Evolutionary conservation across 2,113 vertebrate genomes (phyloP).

Genomic region (Hemicordylus capensis): DNA sequence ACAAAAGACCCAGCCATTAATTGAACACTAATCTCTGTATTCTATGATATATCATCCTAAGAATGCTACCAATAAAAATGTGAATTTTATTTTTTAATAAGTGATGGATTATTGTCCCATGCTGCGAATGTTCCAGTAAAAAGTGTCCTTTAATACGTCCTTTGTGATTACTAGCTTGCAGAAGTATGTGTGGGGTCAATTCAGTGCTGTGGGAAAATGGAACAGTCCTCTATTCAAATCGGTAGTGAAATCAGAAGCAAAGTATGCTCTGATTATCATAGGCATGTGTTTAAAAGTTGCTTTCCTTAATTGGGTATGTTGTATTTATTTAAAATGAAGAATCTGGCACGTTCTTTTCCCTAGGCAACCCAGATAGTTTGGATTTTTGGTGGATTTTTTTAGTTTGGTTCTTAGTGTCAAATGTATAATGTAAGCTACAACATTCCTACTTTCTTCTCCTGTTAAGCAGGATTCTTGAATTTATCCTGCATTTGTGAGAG

Average conservation of each 20-base stretch:
- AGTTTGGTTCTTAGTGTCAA: conserved; percentile 83
- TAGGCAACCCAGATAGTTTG: conserved; percentile 71
- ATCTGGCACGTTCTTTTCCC: conserved; percentile 85
- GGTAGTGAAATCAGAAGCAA: conserved; percentile 86
- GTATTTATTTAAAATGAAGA: conserved; percentile 86
- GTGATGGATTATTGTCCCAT: conserved; percentile 82
- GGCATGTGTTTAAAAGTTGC: conserved; percentile 84
- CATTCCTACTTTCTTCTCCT: conserved; percentile 67
- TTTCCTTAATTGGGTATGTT: conserved; percentile 86
- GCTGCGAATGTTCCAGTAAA: conserved; percentile 83
- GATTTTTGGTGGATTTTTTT: conserved; percentile 78
- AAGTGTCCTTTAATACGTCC: conserved; percentile 81
- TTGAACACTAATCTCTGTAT: conserved; percentile 78
- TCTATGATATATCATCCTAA: conserved; percentile 74
- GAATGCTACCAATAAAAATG: conserved; percentile 79
- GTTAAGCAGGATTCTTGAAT: conserved; percentile 60
- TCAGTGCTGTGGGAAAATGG: conserved; percentile 85
- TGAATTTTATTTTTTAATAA: conserved; percentile 80
- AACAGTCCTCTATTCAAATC: conserved; percentile 79
- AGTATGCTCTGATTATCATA: conserved; percentile 80
- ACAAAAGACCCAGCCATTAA: conserved; percentile 70
- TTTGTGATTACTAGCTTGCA: conserved; percentile 83
- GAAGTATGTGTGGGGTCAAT: conserved; percentile 87
- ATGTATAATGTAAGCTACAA: conserved; percentile 79
- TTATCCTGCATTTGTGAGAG: conserved; percentile 54